Conservation (phyloP, 2,797 vertebrate genomes). For the Platalea minor region DNA sequence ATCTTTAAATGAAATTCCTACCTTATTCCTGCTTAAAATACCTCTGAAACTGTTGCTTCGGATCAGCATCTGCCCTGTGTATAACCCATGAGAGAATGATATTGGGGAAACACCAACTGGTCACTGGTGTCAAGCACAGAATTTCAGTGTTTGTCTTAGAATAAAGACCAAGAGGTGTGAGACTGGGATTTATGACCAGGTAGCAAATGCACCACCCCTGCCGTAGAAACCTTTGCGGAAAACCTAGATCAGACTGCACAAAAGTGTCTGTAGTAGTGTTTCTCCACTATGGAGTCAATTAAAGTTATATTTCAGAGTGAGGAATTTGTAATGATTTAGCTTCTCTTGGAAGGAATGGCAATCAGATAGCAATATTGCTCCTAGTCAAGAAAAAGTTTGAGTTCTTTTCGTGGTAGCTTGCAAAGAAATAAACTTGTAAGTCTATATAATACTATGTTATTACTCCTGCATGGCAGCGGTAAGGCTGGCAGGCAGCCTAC, state of each 20-base stretch:
- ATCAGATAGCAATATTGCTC: neutral
- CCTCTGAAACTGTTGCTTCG: neutral
- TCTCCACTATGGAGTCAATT: neutral
- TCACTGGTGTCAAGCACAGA: neutral
- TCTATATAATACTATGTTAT: neutral
- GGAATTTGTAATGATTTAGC: neutral
- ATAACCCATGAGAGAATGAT: neutral
- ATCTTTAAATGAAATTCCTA: neutral
- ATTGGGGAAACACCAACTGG: neutral
- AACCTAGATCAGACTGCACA: neutral
- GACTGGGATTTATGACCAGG: neutral
- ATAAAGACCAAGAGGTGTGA: neutral
- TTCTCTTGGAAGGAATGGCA: neutral
- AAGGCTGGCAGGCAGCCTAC: constrained; percentile 52
- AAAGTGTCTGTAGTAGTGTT: neutral
- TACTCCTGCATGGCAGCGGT: constrained; percentile 2
- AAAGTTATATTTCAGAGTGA: neutral
- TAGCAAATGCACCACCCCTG: neutral
- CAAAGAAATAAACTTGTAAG: constrained; percentile 15
- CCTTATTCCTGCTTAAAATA: neutral
- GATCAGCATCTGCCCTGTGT: neutral
- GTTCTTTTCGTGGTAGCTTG: neutral
- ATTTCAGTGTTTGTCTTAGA: neutral
- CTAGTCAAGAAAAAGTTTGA: neutral
- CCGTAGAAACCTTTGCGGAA: neutral